A percentile compares a stretch with the other conserved stretches of the same genome.
These are phyloP conservation scores for Corythornis leucogaster DNA, from an alignment of 2,797 vertebrate species.

Conservation along the genomic window DNA sequence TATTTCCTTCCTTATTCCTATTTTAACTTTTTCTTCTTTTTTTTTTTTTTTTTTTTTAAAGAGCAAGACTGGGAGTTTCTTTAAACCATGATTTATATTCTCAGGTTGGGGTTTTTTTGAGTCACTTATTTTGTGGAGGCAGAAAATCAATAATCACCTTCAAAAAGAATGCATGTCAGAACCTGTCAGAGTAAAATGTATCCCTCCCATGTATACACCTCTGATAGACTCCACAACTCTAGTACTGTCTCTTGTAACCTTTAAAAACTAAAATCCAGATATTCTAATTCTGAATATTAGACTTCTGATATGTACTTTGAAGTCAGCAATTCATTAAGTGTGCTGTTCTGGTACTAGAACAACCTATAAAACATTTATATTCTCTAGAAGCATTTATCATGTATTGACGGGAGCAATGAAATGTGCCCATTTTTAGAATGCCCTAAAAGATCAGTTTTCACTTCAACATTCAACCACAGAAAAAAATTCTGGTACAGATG, in stretches of 20 bases:
- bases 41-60: background rate
- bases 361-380: conserved; percentile 10
- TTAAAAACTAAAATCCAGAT: background rate
- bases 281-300: background rate
- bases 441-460: background rate
- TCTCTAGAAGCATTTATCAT: background rate
- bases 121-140: background rate
- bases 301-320: background rate
- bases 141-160: conserved; percentile 37
- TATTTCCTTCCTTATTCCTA: background rate
- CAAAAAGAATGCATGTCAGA: conserved; percentile 18
- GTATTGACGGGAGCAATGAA: background rate
- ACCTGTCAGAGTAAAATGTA: conserved; percentile 18
- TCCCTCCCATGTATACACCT: background rate
- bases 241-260: background rate
- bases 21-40: background rate
- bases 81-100: background rate
- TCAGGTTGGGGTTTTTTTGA: background rate
- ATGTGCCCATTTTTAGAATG: background rate
- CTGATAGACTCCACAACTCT: background rate
- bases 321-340: background rate
- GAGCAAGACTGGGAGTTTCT: background rate
- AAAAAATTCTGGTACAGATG: background rate
- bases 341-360: background rate
- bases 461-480: background rate